Evolutionary conservation across 2,888 invertebrate genomes (phyloP).

Genomic region (Griposia aprilina): DNA sequence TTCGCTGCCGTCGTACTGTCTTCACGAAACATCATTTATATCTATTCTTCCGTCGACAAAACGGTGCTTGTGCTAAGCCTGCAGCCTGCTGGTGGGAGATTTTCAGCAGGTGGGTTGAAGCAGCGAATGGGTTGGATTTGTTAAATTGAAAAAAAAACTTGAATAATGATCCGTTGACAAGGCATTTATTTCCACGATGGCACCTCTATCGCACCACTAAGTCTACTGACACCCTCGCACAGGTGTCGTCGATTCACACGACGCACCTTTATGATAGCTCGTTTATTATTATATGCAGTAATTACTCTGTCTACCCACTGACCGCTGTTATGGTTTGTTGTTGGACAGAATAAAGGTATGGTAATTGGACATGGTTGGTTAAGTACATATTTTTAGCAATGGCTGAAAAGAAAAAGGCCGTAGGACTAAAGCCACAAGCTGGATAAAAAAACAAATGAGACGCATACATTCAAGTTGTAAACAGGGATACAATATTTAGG

Average conservation of each 20-base stretch:
- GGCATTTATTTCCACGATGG: background rate
- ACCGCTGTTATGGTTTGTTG: constrained; percentile 63
- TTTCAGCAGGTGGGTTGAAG: no score
- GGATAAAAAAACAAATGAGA: background rate
- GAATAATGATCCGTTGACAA: no score
- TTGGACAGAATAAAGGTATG: constrained; percentile 35
- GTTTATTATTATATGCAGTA: constrained; percentile 86
- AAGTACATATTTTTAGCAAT: constrained; percentile 23
- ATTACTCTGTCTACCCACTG: constrained; percentile 81
- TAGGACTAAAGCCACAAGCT: background rate
- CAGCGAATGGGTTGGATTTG: no score
- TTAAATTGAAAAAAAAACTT: no score
- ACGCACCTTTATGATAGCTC: constrained; percentile 84
- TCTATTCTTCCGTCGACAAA: no score
- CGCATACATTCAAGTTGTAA: no score
- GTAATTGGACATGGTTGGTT: constrained; percentile 54
- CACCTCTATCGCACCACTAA: constrained; percentile 66
- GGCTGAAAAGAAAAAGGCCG: no score
- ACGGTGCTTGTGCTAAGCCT: no score
- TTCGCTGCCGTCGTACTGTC: no score
- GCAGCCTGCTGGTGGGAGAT: no score
- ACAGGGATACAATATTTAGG: no score
- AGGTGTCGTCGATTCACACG: constrained; percentile 89
- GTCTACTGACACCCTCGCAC: constrained; percentile 75
- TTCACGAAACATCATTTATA: no score